Percentiles rank a stretch among this genome's conserved stretches.
Evolutionary conservation across 2,888 invertebrate genomes (phyloP).

Genomic region (Liopterus haemorrhoidalis): DNA sequence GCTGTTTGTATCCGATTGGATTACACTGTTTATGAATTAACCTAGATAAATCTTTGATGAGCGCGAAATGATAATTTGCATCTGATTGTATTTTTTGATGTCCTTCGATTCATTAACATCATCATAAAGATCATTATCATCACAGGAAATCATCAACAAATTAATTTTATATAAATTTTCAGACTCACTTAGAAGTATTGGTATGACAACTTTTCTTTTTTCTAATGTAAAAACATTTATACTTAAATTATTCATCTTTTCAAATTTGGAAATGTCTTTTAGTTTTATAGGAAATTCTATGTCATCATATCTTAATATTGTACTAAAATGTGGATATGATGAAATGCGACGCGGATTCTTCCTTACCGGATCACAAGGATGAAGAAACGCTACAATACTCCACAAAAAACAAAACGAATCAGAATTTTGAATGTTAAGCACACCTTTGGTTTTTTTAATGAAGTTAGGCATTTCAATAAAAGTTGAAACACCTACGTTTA

Average conservation of each 20-base stretch:
- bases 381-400: no score
- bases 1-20: neutral
- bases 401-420: conserved; percentile 29
- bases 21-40: conserved; percentile 9
- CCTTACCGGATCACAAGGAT: conserved; percentile 23
- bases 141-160: no score
- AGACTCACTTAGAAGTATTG: conserved; percentile 15
- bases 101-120: conserved; percentile 2
- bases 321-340: conserved; percentile 25
- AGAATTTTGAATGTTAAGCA: conserved; percentile 30
- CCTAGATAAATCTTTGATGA: conserved; percentile 17
- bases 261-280: no score
- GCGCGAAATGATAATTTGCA: conserved; percentile 13
- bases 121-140: conserved; percentile 8
- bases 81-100: no score
- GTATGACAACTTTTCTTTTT: conserved; percentile 13
- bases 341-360: no score
- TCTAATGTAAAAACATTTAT: conserved; percentile 29
- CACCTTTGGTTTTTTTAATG: conserved; percentile 25
- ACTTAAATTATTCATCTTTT: conserved; percentile 25
- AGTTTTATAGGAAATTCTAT: conserved; percentile 27
- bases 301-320: conserved; percentile 20
- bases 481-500: conserved; percentile 25
- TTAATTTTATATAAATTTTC: no score
- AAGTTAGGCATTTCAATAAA: conserved; percentile 22